Base-by-base conservation (phyloP, 1,140 invertebrate species). In the Drosophila novamexicana region DNA sequence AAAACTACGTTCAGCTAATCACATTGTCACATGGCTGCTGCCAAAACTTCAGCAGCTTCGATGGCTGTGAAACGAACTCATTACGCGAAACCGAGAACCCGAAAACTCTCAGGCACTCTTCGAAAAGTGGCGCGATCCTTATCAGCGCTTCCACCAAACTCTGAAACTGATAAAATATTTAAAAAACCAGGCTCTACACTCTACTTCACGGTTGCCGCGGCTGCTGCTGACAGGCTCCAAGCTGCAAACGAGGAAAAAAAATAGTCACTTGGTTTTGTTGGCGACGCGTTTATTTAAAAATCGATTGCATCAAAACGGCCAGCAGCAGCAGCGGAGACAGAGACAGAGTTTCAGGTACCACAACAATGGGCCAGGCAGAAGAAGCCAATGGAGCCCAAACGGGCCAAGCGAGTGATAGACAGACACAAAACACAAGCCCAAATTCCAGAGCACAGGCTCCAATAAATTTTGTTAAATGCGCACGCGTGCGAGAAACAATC, bases 401-500 rank as follows among this genome's bases (percentile, higher is more conserved):
- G 45, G 49, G 36, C 74, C 44, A 64, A 63, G 45, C 74, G 53
- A 81, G 81, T 90, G 85, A 89, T 86, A 84, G 84, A 81, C 80
- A 88, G 84, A 89, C 84, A 89, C 54, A 89, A 70, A 90, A 89
- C 84, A 89, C 85, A 90, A 89, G 84, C 74, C 85, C 81, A 71
- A 89, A 89, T 90, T 89, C 85, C 84, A 89, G 85, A 81, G 71
- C 85, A 81, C 63, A 90, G 81, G 73, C 64, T 84, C 79, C 88
- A 90, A 90, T 90, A 90, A 90, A 90, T 90, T 90, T 90, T 59
- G 80, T 90, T 86, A 86, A 90, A 90, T 90, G 88, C 88, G 88
- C 82, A 90, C 88, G 88, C 88, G 88, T 90, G 88, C 86, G 81
- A 85, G 65, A 57, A 78, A 77, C 85, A 79, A 63, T 50, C 42